phyloP scores from a whole-genome alignment of 2,113 vertebrate species.

The Lepus europaeus region DNA sequence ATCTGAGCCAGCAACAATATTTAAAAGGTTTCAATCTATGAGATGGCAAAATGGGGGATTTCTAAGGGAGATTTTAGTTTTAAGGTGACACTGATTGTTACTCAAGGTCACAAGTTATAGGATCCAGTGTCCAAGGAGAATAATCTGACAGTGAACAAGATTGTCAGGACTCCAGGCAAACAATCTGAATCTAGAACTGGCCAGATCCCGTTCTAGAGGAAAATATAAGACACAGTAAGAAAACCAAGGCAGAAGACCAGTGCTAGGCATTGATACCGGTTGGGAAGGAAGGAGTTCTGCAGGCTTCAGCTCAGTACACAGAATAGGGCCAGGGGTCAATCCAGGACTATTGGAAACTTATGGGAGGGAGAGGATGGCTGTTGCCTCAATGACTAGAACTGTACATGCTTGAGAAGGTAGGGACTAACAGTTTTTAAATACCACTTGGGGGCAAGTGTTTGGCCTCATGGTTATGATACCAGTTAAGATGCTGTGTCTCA shows the following conservation, averaged over 20 bases:
- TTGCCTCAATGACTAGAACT: background rate
- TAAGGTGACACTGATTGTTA: slow-evolving; percentile 4
- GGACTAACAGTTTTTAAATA: background rate
- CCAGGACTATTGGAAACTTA: background rate
- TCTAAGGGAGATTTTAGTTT: background rate
- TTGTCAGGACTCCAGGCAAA: background rate
- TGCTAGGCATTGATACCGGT: background rate
- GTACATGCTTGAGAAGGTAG: background rate
- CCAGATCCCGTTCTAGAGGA: background rate
- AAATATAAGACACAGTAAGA: background rate
- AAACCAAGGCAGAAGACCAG: background rate
- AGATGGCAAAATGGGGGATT: background rate
- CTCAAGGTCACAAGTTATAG: background rate
- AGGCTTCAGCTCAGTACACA: background rate
- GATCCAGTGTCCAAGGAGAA: background rate
- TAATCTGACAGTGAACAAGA: background rate
- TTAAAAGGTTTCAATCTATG: background rate
- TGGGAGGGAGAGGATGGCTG: background rate
- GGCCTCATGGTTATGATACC: no score
- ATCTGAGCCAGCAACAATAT: background rate
- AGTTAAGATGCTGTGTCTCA: no score
- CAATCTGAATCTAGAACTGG: background rate
- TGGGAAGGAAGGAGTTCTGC: background rate
- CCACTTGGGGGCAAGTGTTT: no score
- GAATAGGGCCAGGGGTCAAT: background rate